A percentile compares a stretch with the other conserved stretches of the same genome.
Conservation (phyloP, 2,888 invertebrate species). For the Drosophila heteroneura region DNA sequence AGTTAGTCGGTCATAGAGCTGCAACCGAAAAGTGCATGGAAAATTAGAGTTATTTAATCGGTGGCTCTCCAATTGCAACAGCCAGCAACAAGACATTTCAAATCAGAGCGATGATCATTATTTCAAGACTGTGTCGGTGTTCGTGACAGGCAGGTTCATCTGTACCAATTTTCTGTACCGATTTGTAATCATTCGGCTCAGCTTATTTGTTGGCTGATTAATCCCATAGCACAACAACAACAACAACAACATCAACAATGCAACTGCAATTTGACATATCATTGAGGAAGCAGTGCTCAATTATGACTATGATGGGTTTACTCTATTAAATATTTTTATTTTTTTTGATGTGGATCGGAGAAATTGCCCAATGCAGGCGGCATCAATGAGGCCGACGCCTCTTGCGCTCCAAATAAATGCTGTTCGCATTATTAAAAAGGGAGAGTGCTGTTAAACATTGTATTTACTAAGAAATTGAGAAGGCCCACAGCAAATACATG, state of each 20-base stretch:
- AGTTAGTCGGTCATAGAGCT: constrained; percentile 31
- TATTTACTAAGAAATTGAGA: constrained; percentile 10
- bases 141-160: constrained; percentile 21
- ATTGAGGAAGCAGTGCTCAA: constrained; percentile 48
- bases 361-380: constrained; percentile 39
- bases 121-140: constrained; percentile 16
- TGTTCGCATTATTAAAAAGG: not conserved
- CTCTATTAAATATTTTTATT: not conserved
- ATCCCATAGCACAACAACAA: constrained; percentile 6
- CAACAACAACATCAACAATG: constrained; percentile 30
- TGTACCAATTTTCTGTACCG: constrained; percentile 22
- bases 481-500: not conserved
- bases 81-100: constrained; percentile 8
- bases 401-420: not conserved
- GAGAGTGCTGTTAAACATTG: not conserved
- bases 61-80: constrained; percentile 48
- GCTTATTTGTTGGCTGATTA: constrained; percentile 22
- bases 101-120: constrained; percentile 37
- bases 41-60: constrained; percentile 54
- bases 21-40: constrained; percentile 52
- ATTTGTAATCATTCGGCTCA: constrained; percentile 21
- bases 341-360: not conserved
- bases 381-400: constrained; percentile 17
- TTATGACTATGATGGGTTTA: constrained; percentile 33
- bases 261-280: constrained; percentile 46